Evolutionary conservation across 1,140 invertebrate genomes (phyloP), one percentile per base, ranked within the genome.

Genomic region (Lepidostoma basale): DNA sequence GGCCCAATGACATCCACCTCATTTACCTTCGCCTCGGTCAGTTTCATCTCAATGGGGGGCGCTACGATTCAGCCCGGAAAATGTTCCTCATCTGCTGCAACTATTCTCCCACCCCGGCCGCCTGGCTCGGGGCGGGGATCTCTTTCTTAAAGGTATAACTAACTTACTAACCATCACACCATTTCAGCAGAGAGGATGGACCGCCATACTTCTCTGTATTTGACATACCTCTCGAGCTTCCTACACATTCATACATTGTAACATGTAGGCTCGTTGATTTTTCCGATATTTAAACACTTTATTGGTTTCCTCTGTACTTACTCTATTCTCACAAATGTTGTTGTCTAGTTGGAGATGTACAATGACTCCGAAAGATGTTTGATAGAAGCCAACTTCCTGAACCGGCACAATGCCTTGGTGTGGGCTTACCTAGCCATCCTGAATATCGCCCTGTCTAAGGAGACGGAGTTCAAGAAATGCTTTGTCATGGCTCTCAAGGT

Each of bases 311-410:
- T n/a, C n/a, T n/a, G n/a, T n/a, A n/a, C n/a, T n/a, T n/a, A n/a
- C n/a, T n/a, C n/a, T n/a, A n/a, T n/a, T n/a, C n/a, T n/a, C n/a
- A n/a, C n/a, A n/a, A n/a, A n/a, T n/a, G n/a, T 52, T 5, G 3
- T 52, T 18, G 26, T 56, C 8, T 40, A 65, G 62, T n/a, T 65
- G 45, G 22, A 42, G 18, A 36, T 25, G 30, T 65, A 23, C 16
- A 36, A 54, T 22, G 45, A 65, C 12, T 65, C 30, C n/a, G 62
- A 65, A 54, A 39, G 22, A 54, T 65, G 62, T n/a, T 54, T 65
- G 49, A 65, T 16, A n/a, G 62, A 52, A 39, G 62, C 62, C n/a
- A 40, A 40, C 22, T 52, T 47, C 10, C 33, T 54, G 5, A 47
- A 65, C 40, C 33, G 14, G 10, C 30, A 56, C 14, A 65, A 56